Conservation (phyloP, 2,888 invertebrate genomes). For the Micropterix aruncella region DNA sequence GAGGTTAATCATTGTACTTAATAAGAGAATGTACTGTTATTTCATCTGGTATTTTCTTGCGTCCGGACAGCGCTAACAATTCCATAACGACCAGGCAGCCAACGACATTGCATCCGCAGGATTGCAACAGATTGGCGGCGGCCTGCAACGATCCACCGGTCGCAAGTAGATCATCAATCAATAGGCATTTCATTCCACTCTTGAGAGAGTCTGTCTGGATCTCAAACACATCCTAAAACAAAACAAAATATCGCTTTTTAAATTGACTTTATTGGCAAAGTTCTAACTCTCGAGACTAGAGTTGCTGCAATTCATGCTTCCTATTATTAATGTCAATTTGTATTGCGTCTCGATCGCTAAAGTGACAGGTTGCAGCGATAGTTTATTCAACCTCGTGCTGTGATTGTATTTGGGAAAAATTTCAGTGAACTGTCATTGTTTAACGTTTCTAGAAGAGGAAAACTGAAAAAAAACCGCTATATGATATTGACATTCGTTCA, state of each 20-base stretch:
- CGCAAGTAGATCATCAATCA: slow-evolving; percentile 90
- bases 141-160: slow-evolving; percentile 83
- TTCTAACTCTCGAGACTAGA: too few relatives aligned
- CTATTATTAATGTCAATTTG: too few relatives aligned
- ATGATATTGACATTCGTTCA: too few relatives aligned
- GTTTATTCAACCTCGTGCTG: too few relatives aligned
- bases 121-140: slow-evolving; percentile 50
- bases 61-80: slow-evolving; percentile 56
- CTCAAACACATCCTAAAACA: slow-evolving; percentile 71
- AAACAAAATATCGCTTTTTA: slow-evolving; percentile 5
- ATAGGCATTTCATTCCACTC: slow-evolving; percentile 60
- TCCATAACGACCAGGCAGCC: slow-evolving; percentile 75
- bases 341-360: too few relatives aligned
- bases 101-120: slow-evolving; percentile 47
- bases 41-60: slow-evolving; percentile 43
- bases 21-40: slow-evolving; percentile 59
- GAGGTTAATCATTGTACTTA: slow-evolving; percentile 33
- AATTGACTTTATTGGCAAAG: too few relatives aligned
- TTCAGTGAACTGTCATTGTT: too few relatives aligned
- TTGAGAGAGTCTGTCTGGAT: slow-evolving; percentile 60
- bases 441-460: too few relatives aligned
- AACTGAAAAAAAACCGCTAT: too few relatives aligned
- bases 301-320: too few relatives aligned
- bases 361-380: too few relatives aligned
- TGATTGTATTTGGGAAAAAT: too few relatives aligned